phyloP scores from a whole-genome alignment of 2,797 vertebrate species.

The Eulemur coronatus region DNA sequence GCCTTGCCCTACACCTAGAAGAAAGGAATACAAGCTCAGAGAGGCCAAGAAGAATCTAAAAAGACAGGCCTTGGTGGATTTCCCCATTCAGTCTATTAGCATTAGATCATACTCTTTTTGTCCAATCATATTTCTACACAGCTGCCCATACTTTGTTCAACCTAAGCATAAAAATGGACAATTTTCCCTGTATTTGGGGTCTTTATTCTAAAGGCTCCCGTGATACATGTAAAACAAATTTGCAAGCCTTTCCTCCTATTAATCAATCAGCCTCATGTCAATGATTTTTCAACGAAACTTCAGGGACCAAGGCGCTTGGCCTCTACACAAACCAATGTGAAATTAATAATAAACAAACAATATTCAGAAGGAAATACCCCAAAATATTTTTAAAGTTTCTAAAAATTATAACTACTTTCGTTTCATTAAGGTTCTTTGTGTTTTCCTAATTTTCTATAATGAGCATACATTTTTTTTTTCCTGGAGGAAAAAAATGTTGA shows the following conservation, averaged over 20 bases:
- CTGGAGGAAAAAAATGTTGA: neutral
- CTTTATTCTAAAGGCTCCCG: neutral
- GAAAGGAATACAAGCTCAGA: neutral
- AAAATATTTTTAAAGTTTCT: neutral
- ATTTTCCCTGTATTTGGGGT: neutral
- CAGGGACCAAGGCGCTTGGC: neutral
- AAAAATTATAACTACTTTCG: neutral
- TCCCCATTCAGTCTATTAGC: neutral
- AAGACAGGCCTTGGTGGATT: neutral
- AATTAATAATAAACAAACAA: neutral
- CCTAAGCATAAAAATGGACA: neutral
- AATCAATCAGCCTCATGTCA: neutral
- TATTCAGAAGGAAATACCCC: neutral
- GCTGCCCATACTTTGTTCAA: neutral
- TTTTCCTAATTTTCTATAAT: constrained; percentile 20
- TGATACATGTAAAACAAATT: neutral
- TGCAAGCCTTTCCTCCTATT: neutral
- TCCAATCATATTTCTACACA: neutral
- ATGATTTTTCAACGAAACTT: neutral
- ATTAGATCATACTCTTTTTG: too few relatives aligned
- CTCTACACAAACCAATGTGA: neutral
- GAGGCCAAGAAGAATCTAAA: neutral
- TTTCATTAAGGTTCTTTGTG: neutral
- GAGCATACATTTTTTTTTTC: neutral
- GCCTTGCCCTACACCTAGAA: neutral